phyloP scores from a whole-genome alignment of 2,888 invertebrate species.

The Caenorhabditis sulstoni region DNA sequence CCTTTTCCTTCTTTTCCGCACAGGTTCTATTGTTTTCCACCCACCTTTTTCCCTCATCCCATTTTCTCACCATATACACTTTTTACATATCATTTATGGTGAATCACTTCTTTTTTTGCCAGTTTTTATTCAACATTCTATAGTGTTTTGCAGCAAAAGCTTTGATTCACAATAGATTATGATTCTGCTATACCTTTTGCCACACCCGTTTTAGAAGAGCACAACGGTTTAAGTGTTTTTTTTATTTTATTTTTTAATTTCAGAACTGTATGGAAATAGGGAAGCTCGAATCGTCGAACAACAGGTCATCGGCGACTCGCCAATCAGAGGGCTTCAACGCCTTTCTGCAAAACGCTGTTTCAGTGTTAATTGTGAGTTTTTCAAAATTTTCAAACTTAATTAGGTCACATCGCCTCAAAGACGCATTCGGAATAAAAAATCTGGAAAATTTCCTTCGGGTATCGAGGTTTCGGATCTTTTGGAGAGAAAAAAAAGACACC shows the following conservation, averaged over 20 bases:
- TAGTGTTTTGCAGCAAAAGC: too few species aligned
- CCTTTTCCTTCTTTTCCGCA: too few species aligned
- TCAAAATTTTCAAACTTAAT: conserved; percentile 14
- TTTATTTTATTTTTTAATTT: conserved; percentile 18
- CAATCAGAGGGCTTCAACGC: conserved; percentile 47
- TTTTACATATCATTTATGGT: conserved; percentile 15
- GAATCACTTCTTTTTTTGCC: conserved; percentile 34
- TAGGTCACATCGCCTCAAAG: too few species aligned
- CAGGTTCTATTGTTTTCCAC: conserved; percentile 31
- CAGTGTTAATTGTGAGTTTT: conserved; percentile 51
- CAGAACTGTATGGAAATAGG: conserved; percentile 64
- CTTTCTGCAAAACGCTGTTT: conserved; percentile 49
- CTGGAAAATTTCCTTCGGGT: neutral
- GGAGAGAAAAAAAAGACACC: too few species aligned
- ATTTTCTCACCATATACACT: neutral
- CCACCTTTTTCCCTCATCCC: conserved; percentile 1
- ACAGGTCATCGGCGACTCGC: conserved; percentile 46
- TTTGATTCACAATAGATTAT: conserved; percentile 3
- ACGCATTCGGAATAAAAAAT: too few species aligned
- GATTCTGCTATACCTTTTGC: neutral
- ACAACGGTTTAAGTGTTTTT: neutral
- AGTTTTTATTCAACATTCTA: conserved; percentile 47
- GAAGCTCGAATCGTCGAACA: conserved; percentile 48
- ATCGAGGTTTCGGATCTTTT: conserved; percentile 41
- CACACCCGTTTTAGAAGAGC: conserved; percentile 11